phyloP scores from a whole-genome alignment of 2,113 vertebrate genomes.

The Condylura cristata region DNA sequence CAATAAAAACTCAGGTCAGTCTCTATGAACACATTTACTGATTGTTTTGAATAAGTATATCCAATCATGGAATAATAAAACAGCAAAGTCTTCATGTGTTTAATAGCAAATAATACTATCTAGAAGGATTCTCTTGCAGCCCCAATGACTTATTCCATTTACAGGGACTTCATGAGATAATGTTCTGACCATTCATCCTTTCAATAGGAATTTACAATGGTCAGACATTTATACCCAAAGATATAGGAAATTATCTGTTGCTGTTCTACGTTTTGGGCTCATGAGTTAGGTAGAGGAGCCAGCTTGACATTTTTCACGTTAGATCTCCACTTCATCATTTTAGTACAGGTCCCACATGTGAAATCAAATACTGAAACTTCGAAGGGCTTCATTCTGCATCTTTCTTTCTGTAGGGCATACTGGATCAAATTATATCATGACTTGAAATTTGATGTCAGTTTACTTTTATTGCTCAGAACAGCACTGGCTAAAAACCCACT shows the following conservation, averaged over 20 bases:
- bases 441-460: neutral
- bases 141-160: neutral
- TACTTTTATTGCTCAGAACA: neutral
- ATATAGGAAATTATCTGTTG: neutral
- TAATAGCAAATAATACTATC: neutral
- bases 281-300: neutral
- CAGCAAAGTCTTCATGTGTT: neutral
- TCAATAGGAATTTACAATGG: neutral
- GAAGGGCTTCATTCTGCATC: neutral
- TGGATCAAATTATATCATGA: neutral
- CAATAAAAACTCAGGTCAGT: neutral
- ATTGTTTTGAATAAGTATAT: neutral
- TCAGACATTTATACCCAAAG: neutral
- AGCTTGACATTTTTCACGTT: neutral
- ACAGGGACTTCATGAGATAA: neutral
- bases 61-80: neutral
- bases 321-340: neutral
- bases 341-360: neutral
- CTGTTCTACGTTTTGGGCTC: neutral
- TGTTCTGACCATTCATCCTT: neutral
- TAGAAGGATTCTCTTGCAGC: neutral
- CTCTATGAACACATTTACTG: neutral
- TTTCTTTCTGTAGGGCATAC: neutral
- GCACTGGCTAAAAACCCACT: neutral
- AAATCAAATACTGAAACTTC: neutral